Evolutionary conservation across 1,140 invertebrate species (phyloP).

Genomic region (Antheraea mylitta): DNA sequence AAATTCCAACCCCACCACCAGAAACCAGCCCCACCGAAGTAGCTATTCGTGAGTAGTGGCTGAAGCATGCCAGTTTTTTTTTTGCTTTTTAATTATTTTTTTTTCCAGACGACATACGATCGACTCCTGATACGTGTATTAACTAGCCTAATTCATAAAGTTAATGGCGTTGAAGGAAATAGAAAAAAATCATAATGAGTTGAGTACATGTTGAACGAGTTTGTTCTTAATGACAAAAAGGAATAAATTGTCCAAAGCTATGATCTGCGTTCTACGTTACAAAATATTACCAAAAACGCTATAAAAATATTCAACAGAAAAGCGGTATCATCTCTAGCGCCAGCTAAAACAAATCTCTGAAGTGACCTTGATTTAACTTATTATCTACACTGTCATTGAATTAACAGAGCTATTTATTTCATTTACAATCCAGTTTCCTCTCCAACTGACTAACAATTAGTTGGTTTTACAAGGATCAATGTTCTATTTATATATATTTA

Average conservation of each 20-base stretch:
- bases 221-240: not conserved
- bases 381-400: slow-evolving; percentile 29
- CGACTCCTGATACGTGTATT: not conserved
- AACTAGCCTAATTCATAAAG: too few relatives aligned
- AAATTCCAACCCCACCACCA: slow-evolving; percentile 38
- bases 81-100: slow-evolving; percentile 53
- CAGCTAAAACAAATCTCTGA: slow-evolving; percentile 9
- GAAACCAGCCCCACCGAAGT: slow-evolving; percentile 51
- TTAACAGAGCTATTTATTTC: slow-evolving; percentile 21
- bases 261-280: not conserved
- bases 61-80: slow-evolving; percentile 72
- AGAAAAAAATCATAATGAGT: too few relatives aligned
- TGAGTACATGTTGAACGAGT: too few relatives aligned
- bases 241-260: not conserved
- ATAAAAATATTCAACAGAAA: slow-evolving; percentile 5
- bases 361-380: slow-evolving; percentile 44
- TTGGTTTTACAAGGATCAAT: not conserved
- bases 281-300: not conserved
- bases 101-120: slow-evolving; percentile 13
- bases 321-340: not conserved
- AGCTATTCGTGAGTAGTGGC: slow-evolving; percentile 76
- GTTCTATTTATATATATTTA: not conserved
- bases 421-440: slow-evolving; percentile 35
- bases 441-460: slow-evolving; percentile 11
- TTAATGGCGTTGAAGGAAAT: too few relatives aligned